A percentile compares a stretch with the other conserved stretches of the same genome.
Conservation (phyloP, 1,140 invertebrate genomes). For the Teleogryllus occipitalis region DNA sequence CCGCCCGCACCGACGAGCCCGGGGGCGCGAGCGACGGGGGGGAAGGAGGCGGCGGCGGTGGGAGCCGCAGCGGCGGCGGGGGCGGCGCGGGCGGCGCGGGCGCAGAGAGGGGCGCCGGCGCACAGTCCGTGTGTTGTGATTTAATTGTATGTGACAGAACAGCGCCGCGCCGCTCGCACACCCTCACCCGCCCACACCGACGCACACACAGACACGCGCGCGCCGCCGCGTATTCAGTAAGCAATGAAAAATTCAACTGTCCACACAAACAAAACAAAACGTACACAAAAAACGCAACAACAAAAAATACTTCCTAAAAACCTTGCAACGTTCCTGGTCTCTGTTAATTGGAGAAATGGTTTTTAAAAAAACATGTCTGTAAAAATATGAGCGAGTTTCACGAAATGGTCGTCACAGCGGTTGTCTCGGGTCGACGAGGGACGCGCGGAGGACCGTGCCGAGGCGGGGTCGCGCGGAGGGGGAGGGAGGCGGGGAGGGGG, state of each 20-base stretch:
- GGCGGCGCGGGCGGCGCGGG: too few species aligned
- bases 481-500: neutral
- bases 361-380: conserved; percentile 13
- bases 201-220: neutral
- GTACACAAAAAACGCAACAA: conserved; percentile 9
- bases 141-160: conserved; percentile 18
- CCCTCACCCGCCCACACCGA: conserved; percentile 7
- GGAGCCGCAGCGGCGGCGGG: neutral
- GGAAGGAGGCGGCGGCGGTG: too few species aligned
- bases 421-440: neutral
- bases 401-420: conserved; percentile 8
- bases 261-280: conserved; percentile 10
- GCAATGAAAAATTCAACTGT: conserved; percentile 18
- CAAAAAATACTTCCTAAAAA: conserved; percentile 14
- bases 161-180: neutral
- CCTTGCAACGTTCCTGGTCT: neutral
- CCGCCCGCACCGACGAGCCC: too few species aligned
- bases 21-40: too few species aligned
- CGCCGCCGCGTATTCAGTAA: conserved; percentile 9
- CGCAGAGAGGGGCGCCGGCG: neutral
- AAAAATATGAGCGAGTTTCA: conserved; percentile 6
- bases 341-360: conserved; percentile 14
- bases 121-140: conserved; percentile 18
- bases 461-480: neutral
- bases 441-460: neutral